Base-by-base conservation (phyloP, 2,888 invertebrate genomes). In the Temnothorax ravouxi region DNA sequence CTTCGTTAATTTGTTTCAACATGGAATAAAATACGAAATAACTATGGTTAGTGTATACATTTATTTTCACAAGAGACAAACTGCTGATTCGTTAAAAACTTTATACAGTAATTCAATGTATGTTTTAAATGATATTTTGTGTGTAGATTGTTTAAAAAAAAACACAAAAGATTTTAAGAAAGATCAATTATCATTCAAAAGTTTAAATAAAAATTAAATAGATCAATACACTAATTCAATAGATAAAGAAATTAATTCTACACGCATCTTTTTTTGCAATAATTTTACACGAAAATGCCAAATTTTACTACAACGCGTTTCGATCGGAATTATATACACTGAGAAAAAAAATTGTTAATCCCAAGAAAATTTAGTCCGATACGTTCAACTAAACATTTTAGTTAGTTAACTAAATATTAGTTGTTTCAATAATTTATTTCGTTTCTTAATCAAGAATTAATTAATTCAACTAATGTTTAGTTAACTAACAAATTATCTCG, bases 61-160 rank as follows among this genome's bases (percentile, higher is more conserved):
- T 29, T 4, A 62, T 62, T 18, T 18, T 52, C 38, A 13, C 6
- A 1, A 77, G 41, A 29, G 15, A n/a, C 29, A 29, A 56, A 52
- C 29, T n/a, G 41, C 25, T 77, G 41, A 66, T 52, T 66, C n/a
- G 21, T 15, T 54, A 13, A 72, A n/a, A 52, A 25, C 5, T 54
- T 54, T 9, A 5, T 15, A 41, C 25, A 29, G 3, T 69, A 47
- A 29, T 67, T 67, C 1, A 38, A 61, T 4, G 18, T 21, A 21
- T 41, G 0, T 21, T 62, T 38, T 29, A 8, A 38, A 34, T 62
- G 5, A 21, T 41, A 41, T 13, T 41, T 64, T 41, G 3, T 41
- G n/a, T 0, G n/a, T 64, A 41, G 3, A 41, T 64, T 64, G 15
- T 64, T 64, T 15, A 15, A 64, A 21, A 21, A 64, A 41, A 29